Evolutionary conservation across 1,140 invertebrate species (phyloP).

Genomic region (Apocrypta bakeri): DNA sequence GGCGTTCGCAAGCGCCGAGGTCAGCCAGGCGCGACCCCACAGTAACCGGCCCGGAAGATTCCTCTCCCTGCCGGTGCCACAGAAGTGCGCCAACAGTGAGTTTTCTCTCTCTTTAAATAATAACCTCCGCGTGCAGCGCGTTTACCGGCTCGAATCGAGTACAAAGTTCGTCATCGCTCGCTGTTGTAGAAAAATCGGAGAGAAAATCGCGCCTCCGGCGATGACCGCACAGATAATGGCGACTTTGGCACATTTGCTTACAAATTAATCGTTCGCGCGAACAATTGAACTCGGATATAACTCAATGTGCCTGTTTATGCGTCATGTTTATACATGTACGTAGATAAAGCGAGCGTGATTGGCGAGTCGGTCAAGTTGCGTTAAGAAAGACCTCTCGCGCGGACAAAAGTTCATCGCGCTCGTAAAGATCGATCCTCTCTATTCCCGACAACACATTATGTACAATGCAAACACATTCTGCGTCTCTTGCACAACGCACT

Average conservation of each 20-base stretch:
- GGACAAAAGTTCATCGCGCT: neutral
- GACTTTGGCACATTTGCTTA: constrained; percentile 7
- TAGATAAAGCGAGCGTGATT: no score
- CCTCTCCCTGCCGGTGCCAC: constrained; percentile 83
- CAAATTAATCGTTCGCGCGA: constrained; percentile 32
- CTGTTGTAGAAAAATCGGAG: no score
- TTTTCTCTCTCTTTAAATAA: constrained; percentile 58
- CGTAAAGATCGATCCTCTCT: neutral
- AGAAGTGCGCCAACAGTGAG: constrained; percentile 89
- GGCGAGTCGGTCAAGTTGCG: no score
- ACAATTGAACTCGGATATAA: constrained; percentile 19
- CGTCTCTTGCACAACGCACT: no score
- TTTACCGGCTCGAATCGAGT: no score
- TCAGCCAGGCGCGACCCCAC: constrained; percentile 71
- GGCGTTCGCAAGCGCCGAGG: constrained; percentile 64
- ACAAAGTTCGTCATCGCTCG: no score
- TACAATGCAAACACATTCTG: neutral
- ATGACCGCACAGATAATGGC: constrained; percentile 20
- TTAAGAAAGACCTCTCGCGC: neutral
- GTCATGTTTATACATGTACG: no score
- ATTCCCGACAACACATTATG: no score
- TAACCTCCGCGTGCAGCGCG: no score
- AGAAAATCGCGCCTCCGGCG: no score
- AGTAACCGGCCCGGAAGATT: constrained; percentile 81
- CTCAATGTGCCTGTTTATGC: no score